phyloP scores from a whole-genome alignment of 1,140 invertebrate genomes.

The Anoplophora glabripennis region DNA sequence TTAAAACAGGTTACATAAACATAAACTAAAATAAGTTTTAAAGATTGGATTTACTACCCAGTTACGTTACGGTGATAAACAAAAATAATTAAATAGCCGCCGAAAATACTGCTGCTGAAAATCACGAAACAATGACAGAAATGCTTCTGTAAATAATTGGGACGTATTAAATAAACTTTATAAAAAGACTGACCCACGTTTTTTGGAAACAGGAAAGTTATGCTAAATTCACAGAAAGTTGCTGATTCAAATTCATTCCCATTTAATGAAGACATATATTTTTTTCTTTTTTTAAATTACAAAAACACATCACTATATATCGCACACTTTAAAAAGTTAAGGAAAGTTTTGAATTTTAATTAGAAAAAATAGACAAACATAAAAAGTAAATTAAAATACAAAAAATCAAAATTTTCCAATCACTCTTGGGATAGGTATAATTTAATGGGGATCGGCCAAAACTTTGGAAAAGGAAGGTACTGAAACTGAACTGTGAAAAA shows the following conservation, averaged over 20 bases:
- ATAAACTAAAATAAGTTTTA: background rate
- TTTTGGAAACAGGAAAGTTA: background rate
- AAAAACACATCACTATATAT: too few species aligned
- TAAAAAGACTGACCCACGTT: background rate
- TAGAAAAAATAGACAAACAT: too few species aligned
- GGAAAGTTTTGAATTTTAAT: too few species aligned
- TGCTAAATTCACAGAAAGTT: background rate
- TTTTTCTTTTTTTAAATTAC: too few species aligned
- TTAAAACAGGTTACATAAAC: conserved; percentile 9
- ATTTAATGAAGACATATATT: background rate
- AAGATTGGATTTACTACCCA: conserved; percentile 11
- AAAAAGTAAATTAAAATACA: too few species aligned
- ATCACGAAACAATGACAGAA: background rate
- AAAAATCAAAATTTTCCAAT: too few species aligned
- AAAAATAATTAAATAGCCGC: background rate
- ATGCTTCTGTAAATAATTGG: background rate
- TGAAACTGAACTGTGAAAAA: too few species aligned
- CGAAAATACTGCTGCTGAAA: background rate
- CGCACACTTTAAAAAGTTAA: too few species aligned
- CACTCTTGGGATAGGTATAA: too few species aligned
- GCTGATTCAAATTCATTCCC: background rate
- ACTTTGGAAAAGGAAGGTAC: too few species aligned
- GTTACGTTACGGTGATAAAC: conserved; percentile 57
- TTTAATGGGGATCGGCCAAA: too few species aligned
- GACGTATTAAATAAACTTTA: background rate